These are phyloP conservation scores for Periplaneta americana DNA, from an alignment of 1,140 invertebrate species.

Conservation along the genomic window DNA sequence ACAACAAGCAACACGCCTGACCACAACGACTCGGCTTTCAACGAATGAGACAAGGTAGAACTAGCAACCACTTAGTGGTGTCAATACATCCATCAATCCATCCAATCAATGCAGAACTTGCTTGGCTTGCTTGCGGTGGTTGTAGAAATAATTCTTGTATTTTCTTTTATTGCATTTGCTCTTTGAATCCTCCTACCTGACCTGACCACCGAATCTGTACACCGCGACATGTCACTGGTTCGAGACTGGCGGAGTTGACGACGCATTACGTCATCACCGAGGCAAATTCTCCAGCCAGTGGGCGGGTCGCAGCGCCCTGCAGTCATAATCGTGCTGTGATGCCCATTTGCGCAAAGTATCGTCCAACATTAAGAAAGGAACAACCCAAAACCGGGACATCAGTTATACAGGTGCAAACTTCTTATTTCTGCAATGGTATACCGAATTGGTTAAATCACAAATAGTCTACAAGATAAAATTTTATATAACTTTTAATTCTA, in stretches of 20 bases:
- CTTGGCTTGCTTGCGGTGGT: too few species aligned
- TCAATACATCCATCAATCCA: not conserved
- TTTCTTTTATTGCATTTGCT: not conserved
- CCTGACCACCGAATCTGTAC: too few species aligned
- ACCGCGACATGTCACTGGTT: not conserved
- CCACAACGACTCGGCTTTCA: not conserved
- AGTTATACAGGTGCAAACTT: not conserved
- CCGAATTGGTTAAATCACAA: too few species aligned
- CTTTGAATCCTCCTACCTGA: not conserved
- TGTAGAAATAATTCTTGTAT: not conserved
- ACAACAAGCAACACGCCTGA: too few species aligned
- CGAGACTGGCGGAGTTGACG: not conserved
- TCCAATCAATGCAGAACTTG: not conserved
- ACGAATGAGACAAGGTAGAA: not conserved
- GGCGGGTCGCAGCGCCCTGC: constrained; percentile 15
- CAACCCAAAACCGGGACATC: not conserved
- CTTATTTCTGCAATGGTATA: not conserved
- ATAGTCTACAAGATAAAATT: too few species aligned
- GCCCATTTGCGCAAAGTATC: not conserved
- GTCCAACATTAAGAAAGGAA: not conserved
- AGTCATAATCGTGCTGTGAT: not conserved
- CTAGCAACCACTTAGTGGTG: not conserved
- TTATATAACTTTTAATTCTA: too few species aligned
- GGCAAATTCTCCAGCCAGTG: constrained; percentile 10
- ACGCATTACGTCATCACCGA: not conserved